These are phyloP conservation scores for Stomatorhinus walkeri DNA, from an alignment of 2,797 vertebrate genomes.

Conservation along the genomic window DNA sequence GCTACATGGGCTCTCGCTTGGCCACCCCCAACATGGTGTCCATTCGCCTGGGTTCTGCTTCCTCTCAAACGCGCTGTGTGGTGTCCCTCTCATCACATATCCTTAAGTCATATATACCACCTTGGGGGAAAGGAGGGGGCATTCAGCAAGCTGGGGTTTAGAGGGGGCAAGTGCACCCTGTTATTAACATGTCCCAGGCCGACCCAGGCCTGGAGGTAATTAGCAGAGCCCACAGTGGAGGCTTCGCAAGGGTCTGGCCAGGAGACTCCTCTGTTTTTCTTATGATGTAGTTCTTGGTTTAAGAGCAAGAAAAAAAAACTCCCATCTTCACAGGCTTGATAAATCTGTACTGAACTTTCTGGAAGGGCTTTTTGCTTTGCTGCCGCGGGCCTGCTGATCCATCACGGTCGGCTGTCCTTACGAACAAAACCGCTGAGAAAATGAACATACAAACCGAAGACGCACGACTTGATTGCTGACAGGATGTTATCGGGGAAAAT, in stretches of 20 bases:
- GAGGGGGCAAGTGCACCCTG: not conserved
- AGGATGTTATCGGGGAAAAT: not conserved
- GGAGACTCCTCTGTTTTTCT: not conserved
- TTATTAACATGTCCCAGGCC: not conserved
- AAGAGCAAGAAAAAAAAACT: not conserved
- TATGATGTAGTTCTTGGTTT: not conserved
- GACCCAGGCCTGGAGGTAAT: not conserved
- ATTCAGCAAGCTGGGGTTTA: not conserved
- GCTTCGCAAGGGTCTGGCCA: not conserved
- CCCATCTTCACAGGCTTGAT: not conserved
- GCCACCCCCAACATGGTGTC: not conserved
- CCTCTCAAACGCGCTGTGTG: not conserved
- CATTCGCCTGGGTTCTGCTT: not conserved
- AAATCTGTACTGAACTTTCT: constrained; percentile 13
- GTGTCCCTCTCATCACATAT: not conserved
- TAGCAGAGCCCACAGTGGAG: not conserved
- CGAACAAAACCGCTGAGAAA: not conserved
- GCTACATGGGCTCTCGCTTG: not conserved
- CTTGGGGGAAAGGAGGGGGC: not conserved
- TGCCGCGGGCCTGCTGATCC: not conserved
- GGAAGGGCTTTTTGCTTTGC: not conserved
- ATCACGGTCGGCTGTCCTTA: not conserved
- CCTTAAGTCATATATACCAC: not conserved
- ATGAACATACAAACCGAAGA: not conserved
- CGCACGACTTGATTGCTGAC: not conserved